These are phyloP conservation scores for Sylvia atricapilla DNA, from an alignment of 2,113 vertebrate genomes.

Conservation along the genomic window DNA sequence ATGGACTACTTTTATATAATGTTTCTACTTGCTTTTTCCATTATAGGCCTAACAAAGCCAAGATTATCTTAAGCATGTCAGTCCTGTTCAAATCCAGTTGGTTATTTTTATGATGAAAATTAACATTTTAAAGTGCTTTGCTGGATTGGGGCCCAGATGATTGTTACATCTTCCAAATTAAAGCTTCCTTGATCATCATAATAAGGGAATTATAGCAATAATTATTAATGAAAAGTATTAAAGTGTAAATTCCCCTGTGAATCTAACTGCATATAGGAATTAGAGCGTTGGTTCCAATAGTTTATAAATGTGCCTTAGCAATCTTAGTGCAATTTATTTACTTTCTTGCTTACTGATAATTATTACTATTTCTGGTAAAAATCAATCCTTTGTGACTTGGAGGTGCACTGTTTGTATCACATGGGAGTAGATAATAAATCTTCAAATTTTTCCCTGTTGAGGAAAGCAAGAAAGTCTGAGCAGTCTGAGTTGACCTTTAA, in stretches of 20 bases:
- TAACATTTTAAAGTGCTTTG: slow-evolving; percentile 34
- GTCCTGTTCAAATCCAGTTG: slow-evolving; percentile 17
- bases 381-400: not conserved
- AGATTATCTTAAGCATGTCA: not conserved
- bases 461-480: not conserved
- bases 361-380: not conserved
- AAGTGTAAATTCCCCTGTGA: not conserved
- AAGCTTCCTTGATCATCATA: slow-evolving; percentile 20
- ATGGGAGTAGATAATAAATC: not conserved
- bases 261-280: not conserved
- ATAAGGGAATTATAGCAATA: slow-evolving; percentile 25
- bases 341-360: not conserved
- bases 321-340: not conserved
- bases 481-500: not conserved
- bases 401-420: not conserved
- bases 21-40: slow-evolving; percentile 4
- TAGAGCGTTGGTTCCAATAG: not conserved
- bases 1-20: not conserved
- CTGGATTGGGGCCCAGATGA: not conserved
- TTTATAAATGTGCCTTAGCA: not conserved
- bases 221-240: slow-evolving; percentile 40
- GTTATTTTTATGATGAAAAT: slow-evolving; percentile 29
- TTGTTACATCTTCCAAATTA: slow-evolving; percentile 22
- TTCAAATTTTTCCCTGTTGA: not conserved
- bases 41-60: not conserved